These are phyloP conservation scores for Dermolepida albohirtum DNA, from an alignment of 2,888 invertebrate species.

Conservation along the genomic window DNA sequence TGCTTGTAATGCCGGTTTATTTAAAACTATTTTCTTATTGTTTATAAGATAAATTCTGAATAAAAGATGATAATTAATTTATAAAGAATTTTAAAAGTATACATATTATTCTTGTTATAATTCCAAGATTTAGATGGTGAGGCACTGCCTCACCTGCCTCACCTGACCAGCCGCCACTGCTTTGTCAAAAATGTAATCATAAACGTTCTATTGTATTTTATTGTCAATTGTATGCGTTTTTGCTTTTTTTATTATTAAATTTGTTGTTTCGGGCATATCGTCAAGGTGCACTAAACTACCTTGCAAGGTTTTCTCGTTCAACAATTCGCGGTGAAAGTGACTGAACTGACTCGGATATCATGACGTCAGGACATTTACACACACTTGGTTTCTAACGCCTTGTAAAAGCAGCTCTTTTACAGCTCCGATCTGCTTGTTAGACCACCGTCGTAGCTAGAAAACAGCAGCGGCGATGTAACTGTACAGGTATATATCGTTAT, in stretches of 20 bases:
- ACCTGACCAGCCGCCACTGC: no score
- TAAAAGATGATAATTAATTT: no score
- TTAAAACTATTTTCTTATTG: no score
- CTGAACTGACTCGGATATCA: slow-evolving; percentile 5
- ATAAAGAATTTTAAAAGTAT: no score
- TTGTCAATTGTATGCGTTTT: background rate
- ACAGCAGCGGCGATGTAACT: background rate
- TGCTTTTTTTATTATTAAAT: slow-evolving; percentile 4
- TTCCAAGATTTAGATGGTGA: no score
- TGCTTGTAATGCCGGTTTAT: no score
- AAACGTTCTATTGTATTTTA: slow-evolving; percentile 2
- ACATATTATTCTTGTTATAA: no score
- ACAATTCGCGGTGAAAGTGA: slow-evolving; percentile 48
- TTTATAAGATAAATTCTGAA: no score
- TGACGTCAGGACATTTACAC: slow-evolving; percentile 47
- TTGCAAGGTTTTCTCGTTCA: slow-evolving; percentile 48
- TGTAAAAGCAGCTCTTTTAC: slow-evolving; percentile 1
- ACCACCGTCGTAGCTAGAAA: background rate
- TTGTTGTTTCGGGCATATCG: slow-evolving; percentile 24
- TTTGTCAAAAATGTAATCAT: slow-evolving; percentile 13
- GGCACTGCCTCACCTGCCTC: no score
- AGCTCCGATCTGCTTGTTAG: background rate
- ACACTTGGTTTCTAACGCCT: slow-evolving; percentile 41
- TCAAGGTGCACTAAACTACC: slow-evolving; percentile 47
- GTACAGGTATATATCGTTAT: background rate